A percentile compares a stretch with the other conserved stretches of the same genome.
Conservation (phyloP, 1,140 invertebrate genomes). For the Dendrolimus punctatus region DNA sequence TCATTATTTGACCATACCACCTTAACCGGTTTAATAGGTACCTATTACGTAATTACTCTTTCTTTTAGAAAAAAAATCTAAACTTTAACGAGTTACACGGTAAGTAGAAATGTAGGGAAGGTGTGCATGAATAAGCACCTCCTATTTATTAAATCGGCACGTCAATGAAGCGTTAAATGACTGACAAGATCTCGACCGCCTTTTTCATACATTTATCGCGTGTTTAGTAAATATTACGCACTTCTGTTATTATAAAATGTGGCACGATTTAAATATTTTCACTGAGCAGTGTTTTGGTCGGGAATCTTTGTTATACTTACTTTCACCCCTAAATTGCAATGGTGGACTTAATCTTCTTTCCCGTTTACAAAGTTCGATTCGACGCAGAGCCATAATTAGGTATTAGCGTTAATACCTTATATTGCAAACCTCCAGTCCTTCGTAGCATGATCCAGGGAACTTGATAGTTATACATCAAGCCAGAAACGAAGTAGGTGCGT, state of each 20-base stretch:
- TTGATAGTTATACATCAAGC: too few relatives aligned
- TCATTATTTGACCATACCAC: too few relatives aligned
- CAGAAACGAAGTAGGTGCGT: too few relatives aligned
- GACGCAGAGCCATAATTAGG: conserved; percentile 42
- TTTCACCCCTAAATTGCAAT: conserved; percentile 13
- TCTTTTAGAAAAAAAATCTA: too few relatives aligned
- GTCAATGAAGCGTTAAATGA: conserved; percentile 11
- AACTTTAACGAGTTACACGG: too few relatives aligned
- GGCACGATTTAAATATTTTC: too few relatives aligned
- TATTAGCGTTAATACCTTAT: conserved; percentile 45
- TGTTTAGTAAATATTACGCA: conserved; percentile 6
- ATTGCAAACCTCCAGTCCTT: conserved; percentile 16
- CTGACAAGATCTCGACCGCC: conserved; percentile 9
- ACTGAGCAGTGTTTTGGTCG: background rate
- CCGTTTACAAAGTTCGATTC: conserved; percentile 28
- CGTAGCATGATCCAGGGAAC: background rate
- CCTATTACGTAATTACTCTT: too few relatives aligned
- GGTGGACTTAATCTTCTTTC: conserved; percentile 43
- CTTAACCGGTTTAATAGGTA: too few relatives aligned
- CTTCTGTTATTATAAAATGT: conserved; percentile 3
- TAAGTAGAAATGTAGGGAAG: too few relatives aligned
- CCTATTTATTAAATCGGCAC: too few relatives aligned
- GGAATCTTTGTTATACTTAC: background rate
- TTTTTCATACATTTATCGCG: conserved; percentile 9
- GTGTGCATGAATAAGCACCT: too few relatives aligned